Percentiles rank a stretch among this genome's conserved stretches.
These are phyloP conservation scores for Mycetomoellerius zeteki DNA, from an alignment of 1,140 invertebrate species.

Conservation along the genomic window DNA sequence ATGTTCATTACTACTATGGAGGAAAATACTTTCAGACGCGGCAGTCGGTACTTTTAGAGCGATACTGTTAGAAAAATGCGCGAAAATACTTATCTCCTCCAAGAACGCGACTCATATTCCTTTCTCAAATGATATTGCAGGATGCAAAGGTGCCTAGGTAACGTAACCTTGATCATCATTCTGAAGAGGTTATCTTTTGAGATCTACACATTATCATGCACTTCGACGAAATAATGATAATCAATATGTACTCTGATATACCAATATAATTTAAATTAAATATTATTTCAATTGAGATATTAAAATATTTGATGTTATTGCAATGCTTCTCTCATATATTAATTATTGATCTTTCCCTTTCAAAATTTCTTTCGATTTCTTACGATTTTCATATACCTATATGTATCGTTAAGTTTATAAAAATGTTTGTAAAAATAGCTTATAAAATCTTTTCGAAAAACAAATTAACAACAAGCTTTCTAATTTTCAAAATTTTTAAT, in stretches of 20 bases:
- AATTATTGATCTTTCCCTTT: background rate
- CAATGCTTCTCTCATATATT: background rate
- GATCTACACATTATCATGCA: background rate
- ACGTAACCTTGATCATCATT: background rate
- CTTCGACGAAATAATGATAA: background rate
- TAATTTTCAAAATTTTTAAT: too few species aligned
- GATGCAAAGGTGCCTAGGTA: background rate
- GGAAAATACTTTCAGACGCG: slow-evolving; percentile 45
- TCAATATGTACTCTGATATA: background rate
- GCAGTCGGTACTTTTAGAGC: slow-evolving; percentile 36
- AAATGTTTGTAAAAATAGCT: too few species aligned
- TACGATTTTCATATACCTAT: background rate
- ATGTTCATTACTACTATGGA: slow-evolving; percentile 52
- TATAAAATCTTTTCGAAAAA: too few species aligned
- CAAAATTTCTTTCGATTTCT: background rate
- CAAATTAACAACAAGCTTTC: too few species aligned
- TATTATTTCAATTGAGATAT: background rate
- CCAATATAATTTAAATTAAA: too few species aligned
- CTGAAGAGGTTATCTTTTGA: background rate
- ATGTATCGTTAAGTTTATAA: too few species aligned
- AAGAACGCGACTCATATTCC: slow-evolving; percentile 7
- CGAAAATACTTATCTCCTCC: slow-evolving; percentile 35
- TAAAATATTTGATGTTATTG: background rate
- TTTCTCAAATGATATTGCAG: slow-evolving; percentile 18
- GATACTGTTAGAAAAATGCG: slow-evolving; percentile 45